A percentile compares a stretch with the other conserved stretches of the same genome.
These are phyloP conservation scores for Euproctis similis DNA, from an alignment of 2,888 invertebrate species.

Conservation along the genomic window DNA sequence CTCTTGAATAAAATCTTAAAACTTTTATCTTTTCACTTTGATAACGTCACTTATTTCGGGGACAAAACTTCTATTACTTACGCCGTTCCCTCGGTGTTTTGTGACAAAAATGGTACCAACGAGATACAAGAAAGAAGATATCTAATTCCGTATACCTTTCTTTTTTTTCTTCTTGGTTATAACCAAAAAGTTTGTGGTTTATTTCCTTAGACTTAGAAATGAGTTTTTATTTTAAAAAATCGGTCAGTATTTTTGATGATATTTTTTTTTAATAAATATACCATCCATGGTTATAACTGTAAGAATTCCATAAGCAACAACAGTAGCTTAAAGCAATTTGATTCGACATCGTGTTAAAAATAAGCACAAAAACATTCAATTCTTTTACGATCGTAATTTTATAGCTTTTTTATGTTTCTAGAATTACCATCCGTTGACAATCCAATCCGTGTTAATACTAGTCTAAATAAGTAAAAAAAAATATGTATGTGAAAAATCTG, in stretches of 20 bases:
- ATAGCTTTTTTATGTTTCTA: conserved; percentile 65
- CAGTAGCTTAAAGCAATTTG: too few relatives aligned
- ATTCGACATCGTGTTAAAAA: conserved; percentile 39
- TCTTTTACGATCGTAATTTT: conserved; percentile 65
- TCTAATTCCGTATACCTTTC: too few relatives aligned
- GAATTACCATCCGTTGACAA: conserved; percentile 66
- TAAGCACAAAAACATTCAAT: conserved; percentile 52
- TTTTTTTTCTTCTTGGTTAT: conserved; percentile 7
- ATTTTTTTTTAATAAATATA: too few relatives aligned
- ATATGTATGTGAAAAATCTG: conserved; percentile 49
- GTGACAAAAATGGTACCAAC: conserved; percentile 23
- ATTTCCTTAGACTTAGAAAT: too few relatives aligned
- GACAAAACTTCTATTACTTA: conserved; percentile 39
- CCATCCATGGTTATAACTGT: too few relatives aligned
- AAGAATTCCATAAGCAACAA: too few relatives aligned
- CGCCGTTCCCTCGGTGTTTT: conserved; percentile 22
- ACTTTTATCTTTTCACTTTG: conserved; percentile 60
- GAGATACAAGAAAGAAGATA: conserved; percentile 22
- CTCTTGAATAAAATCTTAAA: conserved; percentile 60
- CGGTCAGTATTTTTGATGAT: too few relatives aligned
- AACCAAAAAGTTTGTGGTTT: too few relatives aligned
- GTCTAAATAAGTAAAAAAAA: too few relatives aligned
- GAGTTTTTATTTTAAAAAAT: too few relatives aligned
- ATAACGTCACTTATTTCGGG: conserved; percentile 46
- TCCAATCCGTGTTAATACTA: conserved; percentile 63